Base-by-base conservation (phyloP, 2,113 vertebrate species). In the Tonatia bakeri region DNA sequence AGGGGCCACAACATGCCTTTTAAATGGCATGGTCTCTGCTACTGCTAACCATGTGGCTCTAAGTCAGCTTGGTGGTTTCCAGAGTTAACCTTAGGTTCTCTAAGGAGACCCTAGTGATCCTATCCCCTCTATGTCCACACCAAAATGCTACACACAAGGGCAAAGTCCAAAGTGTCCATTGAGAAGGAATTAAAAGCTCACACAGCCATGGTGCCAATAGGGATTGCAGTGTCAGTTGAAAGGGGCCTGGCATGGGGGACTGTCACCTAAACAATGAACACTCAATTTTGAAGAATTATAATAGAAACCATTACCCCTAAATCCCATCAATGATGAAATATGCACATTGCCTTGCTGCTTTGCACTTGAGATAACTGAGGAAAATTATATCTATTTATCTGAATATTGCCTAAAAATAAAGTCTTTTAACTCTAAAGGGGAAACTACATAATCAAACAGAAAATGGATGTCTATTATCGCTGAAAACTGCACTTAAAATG, bases 401-500 rank as follows among this genome's bases (percentile, higher is more conserved):
- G 90, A 90, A 85, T 87, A 91, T 11, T 56, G 56, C 90, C 88
- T 92, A 92, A 96, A 94, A 92, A 82, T 28, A 85, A 61, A 77
- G 31, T 67, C 20, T 33, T 94, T 70, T 91, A 16, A 92, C 40
- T 95, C 33, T 94, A 93, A 96, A 75, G 70, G 33, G 77, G 85
- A 45, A 36, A 87, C 79, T 40, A 96, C 50, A 90, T 59, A 84
- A 61, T 67, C 54, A 94, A 83, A 92, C 47, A 94, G 67, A 96
- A 97, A 97, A 94, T 77, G 12, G 64, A 96, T 52, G n/a, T 70
- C 87, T 92, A 80, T 52, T 96, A 80, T 69, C 77, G 94, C 43
- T 47, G 67, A 83, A 97, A 96, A 91, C 69, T 83, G 94, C 40
- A 69, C n/a, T 86, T 87, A 95, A 90, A 92, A 95, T 89, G 38